Conservation (phyloP, 2,113 vertebrate species). For the Tachycineta bicolor region DNA sequence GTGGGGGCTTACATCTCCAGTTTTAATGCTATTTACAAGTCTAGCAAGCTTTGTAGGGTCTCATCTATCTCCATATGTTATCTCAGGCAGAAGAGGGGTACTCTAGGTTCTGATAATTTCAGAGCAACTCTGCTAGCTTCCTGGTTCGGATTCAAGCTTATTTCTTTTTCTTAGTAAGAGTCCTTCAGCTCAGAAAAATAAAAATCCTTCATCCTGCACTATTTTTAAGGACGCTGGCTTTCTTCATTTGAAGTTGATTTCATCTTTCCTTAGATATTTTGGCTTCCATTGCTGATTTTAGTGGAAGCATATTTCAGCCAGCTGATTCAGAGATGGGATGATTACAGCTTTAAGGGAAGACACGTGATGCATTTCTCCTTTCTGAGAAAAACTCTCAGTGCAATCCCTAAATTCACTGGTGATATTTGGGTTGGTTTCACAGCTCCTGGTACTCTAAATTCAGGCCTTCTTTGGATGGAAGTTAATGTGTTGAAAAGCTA, state of each 20-base stretch:
- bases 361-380: not conserved
- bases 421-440: not conserved
- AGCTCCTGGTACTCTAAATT: not conserved
- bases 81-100: not conserved
- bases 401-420: not conserved
- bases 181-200: not conserved
- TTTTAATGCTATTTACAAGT: not conserved
- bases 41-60: not conserved
- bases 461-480: not conserved
- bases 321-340: not conserved
- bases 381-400: not conserved
- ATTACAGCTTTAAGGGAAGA: not conserved
- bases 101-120: not conserved
- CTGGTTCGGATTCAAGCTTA: not conserved
- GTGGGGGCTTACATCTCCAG: not conserved
- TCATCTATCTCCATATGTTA: not conserved
- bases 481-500: not conserved
- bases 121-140: not conserved
- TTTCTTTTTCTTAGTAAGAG: not conserved
- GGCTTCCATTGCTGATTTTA: not conserved
- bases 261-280: not conserved
- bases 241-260: not conserved
- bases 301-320: not conserved
- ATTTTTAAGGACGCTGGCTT: not conserved
- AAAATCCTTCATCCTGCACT: not conserved